Conservation (phyloP, 2,888 invertebrate genomes). For the Adineta ricciae region DNA sequence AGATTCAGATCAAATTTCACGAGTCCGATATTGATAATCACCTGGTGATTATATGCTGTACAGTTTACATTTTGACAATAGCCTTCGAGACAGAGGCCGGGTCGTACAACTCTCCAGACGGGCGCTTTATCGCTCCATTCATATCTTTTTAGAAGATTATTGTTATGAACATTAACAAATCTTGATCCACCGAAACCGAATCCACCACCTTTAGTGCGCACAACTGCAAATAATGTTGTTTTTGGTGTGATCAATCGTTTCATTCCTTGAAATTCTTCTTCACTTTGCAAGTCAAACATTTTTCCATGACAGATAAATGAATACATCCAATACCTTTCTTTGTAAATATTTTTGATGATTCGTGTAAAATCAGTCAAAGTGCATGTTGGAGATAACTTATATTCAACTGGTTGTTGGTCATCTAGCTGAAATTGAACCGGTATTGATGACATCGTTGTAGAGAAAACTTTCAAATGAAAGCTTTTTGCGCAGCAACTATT, state of each 20-base stretch:
- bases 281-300: background rate
- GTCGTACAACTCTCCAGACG: background rate
- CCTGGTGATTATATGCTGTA: background rate
- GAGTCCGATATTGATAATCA: background rate
- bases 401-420: background rate
- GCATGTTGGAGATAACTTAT: background rate
- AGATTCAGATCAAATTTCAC: background rate
- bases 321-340: background rate
- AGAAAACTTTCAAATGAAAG: too few species aligned
- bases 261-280: background rate
- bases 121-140: background rate
- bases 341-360: background rate
- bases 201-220: background rate
- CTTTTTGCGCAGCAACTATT: too few species aligned
- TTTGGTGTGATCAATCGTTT: background rate
- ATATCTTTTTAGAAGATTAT: background rate
- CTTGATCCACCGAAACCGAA: background rate
- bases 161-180: conserved; percentile 7
- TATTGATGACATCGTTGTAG: background rate
- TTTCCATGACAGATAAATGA: background rate
- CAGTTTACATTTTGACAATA: background rate
- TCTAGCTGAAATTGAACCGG: background rate
- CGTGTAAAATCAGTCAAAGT: background rate
- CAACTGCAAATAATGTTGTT: background rate
- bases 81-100: background rate